phyloP scores from a whole-genome alignment of 2,797 vertebrate species.

The Melopsittacus undulatus region DNA sequence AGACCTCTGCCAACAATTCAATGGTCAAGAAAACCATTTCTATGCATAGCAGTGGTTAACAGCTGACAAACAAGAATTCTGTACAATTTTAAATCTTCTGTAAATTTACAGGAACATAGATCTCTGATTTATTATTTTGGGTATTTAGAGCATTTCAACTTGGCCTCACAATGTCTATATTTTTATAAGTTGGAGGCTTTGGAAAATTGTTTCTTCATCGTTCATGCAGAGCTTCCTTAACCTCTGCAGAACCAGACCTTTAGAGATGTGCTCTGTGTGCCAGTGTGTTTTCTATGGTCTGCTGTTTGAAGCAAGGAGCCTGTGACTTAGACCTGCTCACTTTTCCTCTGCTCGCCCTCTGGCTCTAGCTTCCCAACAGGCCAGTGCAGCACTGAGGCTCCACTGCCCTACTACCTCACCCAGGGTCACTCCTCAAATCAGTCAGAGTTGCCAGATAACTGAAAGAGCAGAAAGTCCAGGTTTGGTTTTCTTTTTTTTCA shows the following conservation, averaged over 20 bases:
- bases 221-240: not conserved
- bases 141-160: not conserved
- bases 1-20: slow-evolving; percentile 9
- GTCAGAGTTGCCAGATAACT: not conserved
- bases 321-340: not conserved
- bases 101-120: not conserved
- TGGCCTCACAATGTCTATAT: not conserved
- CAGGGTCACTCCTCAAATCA: not conserved
- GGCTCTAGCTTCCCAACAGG: not conserved
- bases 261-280: not conserved
- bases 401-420: fast-evolving
- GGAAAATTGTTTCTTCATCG: not conserved
- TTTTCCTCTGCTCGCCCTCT: not conserved
- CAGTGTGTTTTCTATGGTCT: not conserved
- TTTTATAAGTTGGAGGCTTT: not conserved
- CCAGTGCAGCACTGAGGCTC: not conserved
- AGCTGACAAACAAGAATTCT: not conserved
- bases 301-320: not conserved
- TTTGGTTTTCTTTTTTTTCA: not conserved
- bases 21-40: not conserved
- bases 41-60: not conserved
- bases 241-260: not conserved
- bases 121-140: not conserved
- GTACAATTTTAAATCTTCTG: not conserved
- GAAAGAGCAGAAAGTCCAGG: not conserved